Base-by-base conservation (phyloP, 2,888 invertebrate genomes). In the Agrochola circellaris region DNA sequence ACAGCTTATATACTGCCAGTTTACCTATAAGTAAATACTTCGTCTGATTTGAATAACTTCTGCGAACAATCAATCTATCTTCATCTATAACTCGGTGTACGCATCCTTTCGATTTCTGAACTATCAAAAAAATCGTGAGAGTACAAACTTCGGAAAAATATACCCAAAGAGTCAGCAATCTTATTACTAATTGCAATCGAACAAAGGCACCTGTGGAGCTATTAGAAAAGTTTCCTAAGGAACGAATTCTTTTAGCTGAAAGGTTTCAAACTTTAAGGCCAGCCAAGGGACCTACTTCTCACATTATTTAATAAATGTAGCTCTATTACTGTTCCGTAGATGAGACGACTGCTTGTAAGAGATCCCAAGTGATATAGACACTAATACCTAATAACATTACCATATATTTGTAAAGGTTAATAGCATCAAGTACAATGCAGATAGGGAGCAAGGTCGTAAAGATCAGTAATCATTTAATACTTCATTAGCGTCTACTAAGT, bases 321-420 rank as follows among this genome's bases (percentile, higher is more conserved):
- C 9, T 73, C 13, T 34, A 30, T 26, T n/a, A 38, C 38, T 30
- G 6, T 56, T 26, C 26, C 2, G n/a, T 61, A 48, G 26, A 54
- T 75, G 13, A 9, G 1, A 17, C 1, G 48, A 20, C 48, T 48
- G 48, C 48, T 48, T 48, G 34, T 56, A 58, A 26, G 13, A 54
- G 11, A 75, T 67, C 65, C 45, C 64, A 75, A 68, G 13, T 58
- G 64, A 65, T 58, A 73, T 54, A 61, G n/a, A 42, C 54, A 62
- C n/a, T 45, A 67, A 64, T 74, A 68, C 48, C 20, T 54, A 62
- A 54, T 26, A 54, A 64, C 83, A 73, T 84, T 81, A 75, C 69
- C 83, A 77, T 81, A 85, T 58, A 72, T 84, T 72, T 67, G 72
- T 85, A 82, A 87, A 87, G 83, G 85, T 83, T 87, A 87, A 85